These are phyloP conservation scores for Cyanistes caeruleus DNA, from an alignment of 2,113 vertebrate genomes.

Conservation along the genomic window DNA sequence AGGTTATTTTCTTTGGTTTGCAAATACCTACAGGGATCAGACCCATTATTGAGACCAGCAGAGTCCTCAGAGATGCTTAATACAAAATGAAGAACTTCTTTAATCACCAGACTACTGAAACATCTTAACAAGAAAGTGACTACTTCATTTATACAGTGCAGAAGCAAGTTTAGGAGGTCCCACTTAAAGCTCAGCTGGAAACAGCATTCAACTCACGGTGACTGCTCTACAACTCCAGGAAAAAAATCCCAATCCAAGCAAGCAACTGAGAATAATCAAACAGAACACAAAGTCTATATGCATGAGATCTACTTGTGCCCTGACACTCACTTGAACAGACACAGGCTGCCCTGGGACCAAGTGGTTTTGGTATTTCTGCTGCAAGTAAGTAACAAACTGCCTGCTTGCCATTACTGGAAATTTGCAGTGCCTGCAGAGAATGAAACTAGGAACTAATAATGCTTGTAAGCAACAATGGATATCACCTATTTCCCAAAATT, in stretches of 20 bases:
- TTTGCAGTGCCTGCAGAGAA: background rate
- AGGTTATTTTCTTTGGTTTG: background rate
- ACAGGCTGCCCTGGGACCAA: background rate
- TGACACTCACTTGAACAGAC: background rate
- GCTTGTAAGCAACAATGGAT: background rate
- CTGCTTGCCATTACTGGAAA: background rate
- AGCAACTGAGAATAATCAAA: background rate
- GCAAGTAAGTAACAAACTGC: background rate
- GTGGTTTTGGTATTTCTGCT: background rate
- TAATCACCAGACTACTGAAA: background rate
- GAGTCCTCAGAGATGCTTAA: background rate
- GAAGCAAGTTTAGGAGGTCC: background rate
- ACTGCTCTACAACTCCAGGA: background rate
- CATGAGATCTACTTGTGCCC: background rate
- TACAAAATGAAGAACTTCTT: background rate
- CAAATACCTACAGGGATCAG: background rate
- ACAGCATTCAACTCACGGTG: background rate
- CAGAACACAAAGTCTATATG: background rate
- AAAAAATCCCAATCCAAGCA: background rate
- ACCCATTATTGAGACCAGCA: background rate
- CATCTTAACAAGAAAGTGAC: background rate
- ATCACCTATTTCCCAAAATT: accelerated
- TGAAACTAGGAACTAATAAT: background rate
- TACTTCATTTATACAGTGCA: background rate
- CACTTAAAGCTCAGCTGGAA: background rate